These are phyloP conservation scores for Meteorus cinctellus DNA, from an alignment of 2,888 invertebrate species.

Conservation along the genomic window DNA sequence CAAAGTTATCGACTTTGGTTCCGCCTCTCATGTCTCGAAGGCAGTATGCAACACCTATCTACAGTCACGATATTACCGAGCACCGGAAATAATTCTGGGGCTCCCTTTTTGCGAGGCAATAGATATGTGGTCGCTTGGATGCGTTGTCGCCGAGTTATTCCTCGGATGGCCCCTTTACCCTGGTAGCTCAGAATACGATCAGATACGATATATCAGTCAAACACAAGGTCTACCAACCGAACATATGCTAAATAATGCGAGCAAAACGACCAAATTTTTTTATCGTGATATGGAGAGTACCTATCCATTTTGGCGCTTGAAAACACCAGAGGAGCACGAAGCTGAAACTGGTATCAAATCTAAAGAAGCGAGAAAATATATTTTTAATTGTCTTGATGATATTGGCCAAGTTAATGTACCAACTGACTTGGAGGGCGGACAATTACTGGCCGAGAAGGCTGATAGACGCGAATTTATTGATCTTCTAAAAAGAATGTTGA, in stretches of 20 bases:
- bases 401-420: conserved; percentile 97
- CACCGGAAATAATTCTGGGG: conserved; percentile 97
- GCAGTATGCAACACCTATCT: conserved; percentile 99
- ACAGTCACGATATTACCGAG: conserved; percentile 98
- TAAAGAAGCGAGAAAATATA: conserved; percentile 99
- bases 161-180: conserved; percentile 99
- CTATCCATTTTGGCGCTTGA: conserved; percentile 88
- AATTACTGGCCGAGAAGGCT: conserved; percentile 96
- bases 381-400: conserved; percentile 99
- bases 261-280: conserved; percentile 99
- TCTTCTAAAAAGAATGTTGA: conserved; percentile 97
- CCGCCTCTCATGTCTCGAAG: conserved; percentile 99
- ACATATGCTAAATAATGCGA: conserved; percentile 97
- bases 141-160: conserved; percentile 99
- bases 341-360: conserved; percentile 98
- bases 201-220: conserved; percentile 97
- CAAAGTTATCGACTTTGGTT: conserved; percentile 99
- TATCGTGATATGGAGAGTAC: conserved; percentile 96
- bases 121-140: conserved; percentile 99
- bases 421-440: conserved; percentile 97
- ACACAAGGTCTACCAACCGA: conserved; percentile 98
- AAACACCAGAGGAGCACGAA: conserved; percentile 99
- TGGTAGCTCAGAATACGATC: conserved; percentile 99
- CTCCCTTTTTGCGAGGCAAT: conserved; percentile 99
- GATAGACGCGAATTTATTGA: conserved; percentile 98